Evolutionary conservation across 2,797 vertebrate species (phyloP).

Genomic region (Tragelaphus eurycerus): DNA sequence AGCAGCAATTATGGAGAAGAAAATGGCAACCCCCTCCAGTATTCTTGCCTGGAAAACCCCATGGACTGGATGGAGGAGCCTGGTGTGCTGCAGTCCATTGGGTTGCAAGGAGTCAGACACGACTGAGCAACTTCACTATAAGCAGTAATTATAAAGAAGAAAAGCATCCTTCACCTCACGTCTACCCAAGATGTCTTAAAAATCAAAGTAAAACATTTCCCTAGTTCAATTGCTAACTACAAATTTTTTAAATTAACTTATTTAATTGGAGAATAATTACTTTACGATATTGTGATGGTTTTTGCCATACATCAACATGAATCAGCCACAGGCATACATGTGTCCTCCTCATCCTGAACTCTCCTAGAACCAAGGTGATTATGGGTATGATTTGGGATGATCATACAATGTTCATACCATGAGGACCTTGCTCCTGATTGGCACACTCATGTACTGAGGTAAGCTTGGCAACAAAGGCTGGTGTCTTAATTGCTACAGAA

Average conservation of each 20-base stretch:
- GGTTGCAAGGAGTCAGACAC: background rate
- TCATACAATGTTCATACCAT: background rate
- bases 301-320: background rate
- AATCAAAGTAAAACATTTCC: background rate
- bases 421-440: background rate
- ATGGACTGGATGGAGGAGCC: background rate
- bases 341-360: background rate
- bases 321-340: background rate
- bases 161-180: background rate
- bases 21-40: background rate
- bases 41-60: background rate
- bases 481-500: background rate
- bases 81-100: background rate
- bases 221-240: background rate
- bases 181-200: background rate
- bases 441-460: background rate
- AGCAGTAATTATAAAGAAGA: slow-evolving; percentile 6
- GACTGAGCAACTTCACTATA: background rate
- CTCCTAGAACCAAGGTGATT: background rate
- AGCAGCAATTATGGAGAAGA: background rate
- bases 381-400: background rate
- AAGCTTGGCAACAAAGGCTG: background rate
- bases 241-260: slow-evolving; percentile 17
- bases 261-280: background rate
- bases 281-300: background rate